A percentile compares a stretch with the other conserved stretches of the same genome.
Conservation (phyloP, 2,113 vertebrate species). For the Pao palembangensis region DNA sequence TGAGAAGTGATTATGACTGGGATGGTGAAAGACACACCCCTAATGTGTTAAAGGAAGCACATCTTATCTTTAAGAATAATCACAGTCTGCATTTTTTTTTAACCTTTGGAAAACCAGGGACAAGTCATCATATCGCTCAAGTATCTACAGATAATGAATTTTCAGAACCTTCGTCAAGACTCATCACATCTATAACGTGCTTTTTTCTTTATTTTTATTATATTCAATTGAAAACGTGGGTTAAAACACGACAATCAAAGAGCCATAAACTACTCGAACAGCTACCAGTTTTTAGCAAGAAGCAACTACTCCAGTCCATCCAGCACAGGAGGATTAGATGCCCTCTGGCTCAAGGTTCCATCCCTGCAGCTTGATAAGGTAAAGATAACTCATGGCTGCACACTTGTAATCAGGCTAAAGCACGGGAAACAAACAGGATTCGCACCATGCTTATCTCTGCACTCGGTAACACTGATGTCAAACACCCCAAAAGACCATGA, state of each 20-base stretch:
- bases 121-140: slow-evolving; percentile 24
- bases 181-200: slow-evolving; percentile 2
- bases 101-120: slow-evolving; percentile 59
- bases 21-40: slow-evolving; percentile 6
- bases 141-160: slow-evolving; percentile 20
- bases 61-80: slow-evolving; percentile 51
- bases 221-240: background rate
- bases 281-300: background rate
- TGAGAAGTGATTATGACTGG: slow-evolving; percentile 7
- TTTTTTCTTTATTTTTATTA: no score
- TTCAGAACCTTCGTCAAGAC: slow-evolving; percentile 7
- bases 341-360: slow-evolving; percentile 16
- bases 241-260: background rate
- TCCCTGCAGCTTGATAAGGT: slow-evolving; percentile 54
- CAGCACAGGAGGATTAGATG: no score
- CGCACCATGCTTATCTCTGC: slow-evolving; percentile 51
- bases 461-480: slow-evolving; percentile 31
- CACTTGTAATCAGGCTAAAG: slow-evolving; percentile 37
- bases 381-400: slow-evolving; percentile 17
- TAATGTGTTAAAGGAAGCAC: slow-evolving; percentile 11
- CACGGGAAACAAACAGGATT: slow-evolving; percentile 41
- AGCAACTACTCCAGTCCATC: background rate
- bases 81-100: slow-evolving; percentile 30
- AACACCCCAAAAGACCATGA: background rate
- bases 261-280: background rate